Base-by-base conservation (phyloP, 2,888 invertebrate species). In the Diaperis boleti region DNA sequence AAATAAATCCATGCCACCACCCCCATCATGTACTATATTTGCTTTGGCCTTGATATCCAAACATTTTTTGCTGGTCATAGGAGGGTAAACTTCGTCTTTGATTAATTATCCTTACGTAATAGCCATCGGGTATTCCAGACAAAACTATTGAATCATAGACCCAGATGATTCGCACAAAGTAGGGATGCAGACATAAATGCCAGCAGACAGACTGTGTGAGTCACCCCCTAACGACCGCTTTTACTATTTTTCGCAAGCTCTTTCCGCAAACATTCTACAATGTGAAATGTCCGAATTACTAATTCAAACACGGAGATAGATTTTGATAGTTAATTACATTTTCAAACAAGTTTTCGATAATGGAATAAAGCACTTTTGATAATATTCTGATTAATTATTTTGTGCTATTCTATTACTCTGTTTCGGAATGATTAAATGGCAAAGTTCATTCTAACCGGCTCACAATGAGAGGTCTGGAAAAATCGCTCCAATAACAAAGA, bases 121-220 rank as follows among this genome's bases (percentile, higher is more conserved):
- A 37, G 13, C n/a, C 2, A 11, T 26, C 3, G 47, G 47, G 15
- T 31, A 33, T 33, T 15, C 39, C 45, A 57, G 37, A 18, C 20
- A 10, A n/a, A 35, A 29, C 35, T 13, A 26, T 39, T 45, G 45
- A 57, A 18, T 45, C 45, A 22, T 20, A 20, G 35, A 26, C 15
- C 13, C 6, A 13, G 29, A 54, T 41, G 26, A 52, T 33, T 52
- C 39, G 52, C 52, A 39, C 14, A 55, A 55, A 41, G n/a, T 18
- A 42, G 57, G 52, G 62, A 62, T 62, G 57, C 62, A 44, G 54
- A 49, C 35, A 44, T 62, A 59, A 63, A 63, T 63, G 56, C 63
- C 63, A 63, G 39, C 63, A 63, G 63, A 63, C 63, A 63, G 59
- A 59, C 59, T 20, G 52, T 33, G 49, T 63, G 63, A 63, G 42